Conservation (phyloP, 1,140 invertebrate species). For the Drosophila miranda region DNA sequence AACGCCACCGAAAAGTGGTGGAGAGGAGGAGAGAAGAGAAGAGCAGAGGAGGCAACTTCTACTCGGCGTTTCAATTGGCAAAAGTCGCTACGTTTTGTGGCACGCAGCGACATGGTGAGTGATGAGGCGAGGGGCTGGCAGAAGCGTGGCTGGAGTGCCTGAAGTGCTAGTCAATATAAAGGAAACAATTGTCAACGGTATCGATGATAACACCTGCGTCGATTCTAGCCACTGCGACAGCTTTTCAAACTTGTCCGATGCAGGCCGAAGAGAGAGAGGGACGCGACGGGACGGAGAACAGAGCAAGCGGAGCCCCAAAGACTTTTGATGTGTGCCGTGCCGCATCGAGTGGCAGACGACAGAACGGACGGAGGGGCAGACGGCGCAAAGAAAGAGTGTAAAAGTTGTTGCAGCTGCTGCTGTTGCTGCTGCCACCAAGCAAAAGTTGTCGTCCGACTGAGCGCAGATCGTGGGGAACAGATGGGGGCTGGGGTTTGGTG, state of each 20-base stretch:
- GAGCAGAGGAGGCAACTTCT: constrained; percentile 25
- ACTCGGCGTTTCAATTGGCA: constrained; percentile 60
- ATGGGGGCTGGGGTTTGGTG: no score
- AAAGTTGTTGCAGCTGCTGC: constrained; percentile 49
- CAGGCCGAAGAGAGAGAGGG: neutral
- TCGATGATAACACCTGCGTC: constrained; percentile 74
- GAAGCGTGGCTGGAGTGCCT: constrained; percentile 12
- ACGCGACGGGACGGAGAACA: no score
- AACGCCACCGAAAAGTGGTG: constrained; percentile 39
- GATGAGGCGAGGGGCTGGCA: constrained; percentile 2
- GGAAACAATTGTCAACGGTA: constrained; percentile 76
- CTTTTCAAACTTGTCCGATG: constrained; percentile 60
- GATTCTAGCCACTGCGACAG: constrained; percentile 62
- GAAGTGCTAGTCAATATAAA: constrained; percentile 59
- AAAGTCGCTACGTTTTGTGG: constrained; percentile 70
- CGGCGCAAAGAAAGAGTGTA: neutral
- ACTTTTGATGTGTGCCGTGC: constrained; percentile 76
- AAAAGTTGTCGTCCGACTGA: constrained; percentile 62
- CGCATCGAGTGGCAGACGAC: constrained; percentile 63
- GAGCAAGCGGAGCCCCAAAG: constrained; percentile 35
- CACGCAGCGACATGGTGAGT: constrained; percentile 41
- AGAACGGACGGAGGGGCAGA: constrained; percentile 14
- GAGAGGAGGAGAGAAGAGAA: constrained; percentile 15
- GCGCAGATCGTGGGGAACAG: constrained; percentile 12
- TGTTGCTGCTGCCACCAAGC: constrained; percentile 30